Conservation (phyloP, 2,888 invertebrate genomes). For the Drosophila subquinaria region DNA sequence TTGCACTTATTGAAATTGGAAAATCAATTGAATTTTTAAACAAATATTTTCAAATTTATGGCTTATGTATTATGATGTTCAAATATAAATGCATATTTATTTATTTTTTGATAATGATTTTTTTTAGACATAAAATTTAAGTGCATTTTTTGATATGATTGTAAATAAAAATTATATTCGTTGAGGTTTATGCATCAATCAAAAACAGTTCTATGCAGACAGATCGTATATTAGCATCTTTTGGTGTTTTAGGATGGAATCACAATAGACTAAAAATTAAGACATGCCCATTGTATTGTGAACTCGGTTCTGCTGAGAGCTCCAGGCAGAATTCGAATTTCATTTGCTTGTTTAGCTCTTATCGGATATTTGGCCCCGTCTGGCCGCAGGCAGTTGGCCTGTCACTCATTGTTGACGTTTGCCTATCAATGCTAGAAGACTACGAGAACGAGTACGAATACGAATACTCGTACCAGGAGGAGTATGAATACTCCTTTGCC, state of each 20-base stretch:
- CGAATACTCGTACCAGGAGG: not conserved
- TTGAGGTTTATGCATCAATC: no score
- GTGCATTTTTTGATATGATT: no score
- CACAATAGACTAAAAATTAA: not conserved
- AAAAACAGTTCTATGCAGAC: not conserved
- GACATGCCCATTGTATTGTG: conserved; percentile 35
- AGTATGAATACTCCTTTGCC: not conserved
- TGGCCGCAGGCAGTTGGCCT: conserved; percentile 50
- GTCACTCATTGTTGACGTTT: conserved; percentile 67
- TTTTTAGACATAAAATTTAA: no score
- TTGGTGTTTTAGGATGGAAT: not conserved
- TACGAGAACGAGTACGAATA: not conserved
- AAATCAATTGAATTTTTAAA: no score
- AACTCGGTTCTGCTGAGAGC: conserved; percentile 29
- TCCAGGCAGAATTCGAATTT: conserved; percentile 57
- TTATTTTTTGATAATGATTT: no score
- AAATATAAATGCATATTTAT: no score
- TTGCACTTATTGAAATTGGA: no score
- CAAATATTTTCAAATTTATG: no score
- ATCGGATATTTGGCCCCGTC: conserved; percentile 66
- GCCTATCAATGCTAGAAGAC: conserved; percentile 53
- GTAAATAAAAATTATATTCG: no score
- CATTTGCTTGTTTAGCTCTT: conserved; percentile 77
- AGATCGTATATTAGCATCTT: not conserved
- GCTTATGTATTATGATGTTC: no score